Base-by-base conservation (phyloP, 2,113 vertebrate genomes). In the Catharus minimus region DNA sequence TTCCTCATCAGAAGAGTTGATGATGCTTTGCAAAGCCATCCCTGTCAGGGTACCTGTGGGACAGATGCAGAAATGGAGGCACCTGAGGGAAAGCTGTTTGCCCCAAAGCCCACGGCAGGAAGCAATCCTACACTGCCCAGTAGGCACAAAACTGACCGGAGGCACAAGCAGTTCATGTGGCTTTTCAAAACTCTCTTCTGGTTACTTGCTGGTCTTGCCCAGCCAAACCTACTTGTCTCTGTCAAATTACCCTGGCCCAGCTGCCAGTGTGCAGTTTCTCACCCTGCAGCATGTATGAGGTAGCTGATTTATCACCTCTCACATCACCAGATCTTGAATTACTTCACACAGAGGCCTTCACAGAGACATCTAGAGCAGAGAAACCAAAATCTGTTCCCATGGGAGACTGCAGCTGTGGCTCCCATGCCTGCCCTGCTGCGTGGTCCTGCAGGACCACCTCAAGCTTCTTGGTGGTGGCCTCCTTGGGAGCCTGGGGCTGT, bases 241-340 rank as follows among this genome's bases (percentile, higher is more conserved):
- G 72, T 85, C 58, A 57, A 46, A 91, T 79, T 87, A 43, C 38
- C 46, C 24, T 49, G 53, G 11, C 53, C 58, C 44, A 26, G 49
- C 61, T 94, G 83, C 84, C 81, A 84, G 15, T 0, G 0, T 75
- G 61, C 62, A 73, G 95, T 76, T 96, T 92, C 87, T 79, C 88
- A 79, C 62, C 91, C 94, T 79, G 74, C 74, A 91, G 87, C 33
- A 0, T 38, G 12, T 56, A 60, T 68, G 84, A 94, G 78, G 78
- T 76, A 91, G 74, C 66, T 91, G 66, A 91, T 92, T 87, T 93
- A 38, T 89, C 66, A 39, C 89, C 60, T 60, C 39, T 92, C 36
- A 82, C 82, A 79, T 95, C 66, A 72, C 30, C 69, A 68, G n/a
- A 61, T 61, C 74, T 61, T 89, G 69, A 86, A 89, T 94, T 93